Evolutionary conservation across 2,797 vertebrate species (phyloP), one percentile per base, ranked within the genome.

Genomic region (Microctenopoma steveboyesi): DNA sequence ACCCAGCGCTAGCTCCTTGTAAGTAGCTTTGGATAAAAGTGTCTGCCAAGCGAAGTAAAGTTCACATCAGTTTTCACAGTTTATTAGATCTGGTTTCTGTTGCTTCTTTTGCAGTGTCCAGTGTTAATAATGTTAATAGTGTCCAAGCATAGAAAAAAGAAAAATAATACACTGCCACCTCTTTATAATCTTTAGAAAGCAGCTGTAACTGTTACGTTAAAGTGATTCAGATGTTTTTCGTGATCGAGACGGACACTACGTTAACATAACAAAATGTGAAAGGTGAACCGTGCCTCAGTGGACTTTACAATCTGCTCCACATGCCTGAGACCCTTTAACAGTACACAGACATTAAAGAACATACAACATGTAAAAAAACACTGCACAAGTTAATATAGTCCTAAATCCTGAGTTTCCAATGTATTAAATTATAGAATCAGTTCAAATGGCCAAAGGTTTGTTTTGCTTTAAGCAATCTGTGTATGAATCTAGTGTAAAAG

Each of bases 11-110:
- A 18, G 18, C 18, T 18, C 18, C 18, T 18, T 18, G 18, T 18
- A 18, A 18, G 18, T 18, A 18, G 18, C 18, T 18, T 18, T 18
- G 18, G 18, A 18, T 18, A 18, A 18, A 18, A 18, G 18, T 18
- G 18, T 18, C 18, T 18, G 18, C 18, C 18, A 18, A 18, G 18
- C 18, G 18, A 18, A 18, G 45, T 52, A 61, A 76, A 60, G 62
- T 67, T 62, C 58, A 64, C 28, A 61, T 70, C 54, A 48, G 2
- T 65, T 70, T 22, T 72, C 37, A 64, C 42, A 42, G 6, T 61
- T 52, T 46, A 28, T 74, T 48, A 37, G 45, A 48, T 14, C 30
- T 52, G 15, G 51, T 45, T 22, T 47, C 25, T 54, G 42, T 18
- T 18, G 25, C 16, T 13, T 35, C 65, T 64, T 43, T 52, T 64